Evolutionary conservation across 2,888 invertebrate genomes (phyloP).

Genomic region (Seladonia tumulorum): DNA sequence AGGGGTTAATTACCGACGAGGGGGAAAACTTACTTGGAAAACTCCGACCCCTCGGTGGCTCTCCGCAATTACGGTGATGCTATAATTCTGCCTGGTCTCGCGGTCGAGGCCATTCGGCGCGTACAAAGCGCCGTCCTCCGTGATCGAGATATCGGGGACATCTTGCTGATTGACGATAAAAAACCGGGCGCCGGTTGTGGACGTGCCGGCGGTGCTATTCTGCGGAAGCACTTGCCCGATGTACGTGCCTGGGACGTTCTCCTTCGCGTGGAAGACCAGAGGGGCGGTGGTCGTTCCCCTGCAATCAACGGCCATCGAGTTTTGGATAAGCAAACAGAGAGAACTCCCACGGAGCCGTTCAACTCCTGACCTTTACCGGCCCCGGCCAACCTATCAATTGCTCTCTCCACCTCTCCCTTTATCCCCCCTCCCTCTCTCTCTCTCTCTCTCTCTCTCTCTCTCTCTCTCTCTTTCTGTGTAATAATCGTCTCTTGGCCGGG

Average conservation of each 20-base stretch:
- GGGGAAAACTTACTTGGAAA: slow-evolving; percentile 87
- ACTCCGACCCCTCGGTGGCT: slow-evolving; percentile 90
- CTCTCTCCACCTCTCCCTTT: not conserved
- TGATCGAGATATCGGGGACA: slow-evolving; percentile 91
- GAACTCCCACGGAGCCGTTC: slow-evolving; percentile 29
- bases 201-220: slow-evolving; percentile 81
- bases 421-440: not conserved
- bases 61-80: slow-evolving; percentile 92
- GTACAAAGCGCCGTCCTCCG: slow-evolving; percentile 91
- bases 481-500: slow-evolving; percentile 18
- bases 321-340: slow-evolving; percentile 55
- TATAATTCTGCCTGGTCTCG: slow-evolving; percentile 90
- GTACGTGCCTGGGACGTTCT: slow-evolving; percentile 90
- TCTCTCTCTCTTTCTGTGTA: not conserved
- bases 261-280: slow-evolving; percentile 90
- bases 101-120: slow-evolving; percentile 91
- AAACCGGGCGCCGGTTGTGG: slow-evolving; percentile 87
- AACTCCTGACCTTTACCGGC: slow-evolving; percentile 52
- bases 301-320: slow-evolving; percentile 75
- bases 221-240: slow-evolving; percentile 90
- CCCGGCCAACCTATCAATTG: slow-evolving; percentile 42
- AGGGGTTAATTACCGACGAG: slow-evolving; percentile 20
- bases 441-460: not conserved
- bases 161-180: slow-evolving; percentile 94
- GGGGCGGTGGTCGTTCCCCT: slow-evolving; percentile 90